These are phyloP conservation scores for Desoria tigrina DNA, from an alignment of 2,888 invertebrate species.

Conservation along the genomic window DNA sequence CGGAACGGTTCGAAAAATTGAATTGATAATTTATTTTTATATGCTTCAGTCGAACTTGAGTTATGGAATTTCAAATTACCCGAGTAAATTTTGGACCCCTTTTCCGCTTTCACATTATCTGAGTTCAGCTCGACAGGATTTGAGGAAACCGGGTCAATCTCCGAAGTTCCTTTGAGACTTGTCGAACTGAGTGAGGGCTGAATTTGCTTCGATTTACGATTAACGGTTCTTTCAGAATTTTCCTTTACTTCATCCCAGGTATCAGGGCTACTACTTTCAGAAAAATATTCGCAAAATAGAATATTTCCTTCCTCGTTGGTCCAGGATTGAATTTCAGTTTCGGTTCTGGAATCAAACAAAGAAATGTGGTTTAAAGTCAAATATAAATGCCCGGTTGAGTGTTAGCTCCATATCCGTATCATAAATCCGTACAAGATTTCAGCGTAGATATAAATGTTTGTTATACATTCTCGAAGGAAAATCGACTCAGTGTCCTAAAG, in stretches of 20 bases:
- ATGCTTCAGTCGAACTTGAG: too few relatives aligned
- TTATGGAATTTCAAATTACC: not conserved
- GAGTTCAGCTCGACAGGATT: not conserved
- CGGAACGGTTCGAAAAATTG: too few relatives aligned
- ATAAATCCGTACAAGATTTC: too few relatives aligned
- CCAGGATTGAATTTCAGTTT: constrained; percentile 40
- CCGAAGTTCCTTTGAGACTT: not conserved
- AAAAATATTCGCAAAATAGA: constrained; percentile 40
- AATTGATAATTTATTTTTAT: too few relatives aligned
- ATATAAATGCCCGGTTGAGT: too few relatives aligned
- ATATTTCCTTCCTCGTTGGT: constrained; percentile 44
- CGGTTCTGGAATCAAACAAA: constrained; percentile 35
- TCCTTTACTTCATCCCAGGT: not conserved
- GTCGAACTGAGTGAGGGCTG: not conserved
- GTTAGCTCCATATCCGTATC: too few relatives aligned
- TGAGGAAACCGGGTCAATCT: not conserved
- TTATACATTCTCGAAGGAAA: too few relatives aligned
- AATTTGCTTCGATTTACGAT: constrained; percentile 7
- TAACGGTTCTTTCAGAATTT: not conserved
- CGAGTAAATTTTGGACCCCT: not conserved
- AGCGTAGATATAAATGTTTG: too few relatives aligned
- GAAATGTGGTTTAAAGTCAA: not conserved
- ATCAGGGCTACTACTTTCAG: constrained; percentile 8
- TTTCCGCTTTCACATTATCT: not conserved
- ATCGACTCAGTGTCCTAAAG: too few relatives aligned